phyloP scores from a whole-genome alignment of 2,113 vertebrate species.

The Pontoporia blainvillei region DNA sequence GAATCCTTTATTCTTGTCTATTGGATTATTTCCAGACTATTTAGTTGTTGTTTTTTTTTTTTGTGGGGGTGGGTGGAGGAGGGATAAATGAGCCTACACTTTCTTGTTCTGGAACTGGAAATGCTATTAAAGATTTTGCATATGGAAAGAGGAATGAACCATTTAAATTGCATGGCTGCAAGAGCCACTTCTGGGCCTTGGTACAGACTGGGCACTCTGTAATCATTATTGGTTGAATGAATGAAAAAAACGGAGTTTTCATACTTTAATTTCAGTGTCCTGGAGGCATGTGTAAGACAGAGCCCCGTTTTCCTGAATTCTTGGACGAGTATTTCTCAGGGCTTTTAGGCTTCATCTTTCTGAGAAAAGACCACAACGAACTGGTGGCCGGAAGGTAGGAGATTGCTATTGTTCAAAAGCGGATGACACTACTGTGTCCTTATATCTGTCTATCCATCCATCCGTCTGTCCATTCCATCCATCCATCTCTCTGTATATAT shows the following conservation, averaged over 20 bases:
- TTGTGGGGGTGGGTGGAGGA: neutral
- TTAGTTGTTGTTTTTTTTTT: neutral
- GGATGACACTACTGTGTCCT: fast-evolving
- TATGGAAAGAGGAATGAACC: neutral
- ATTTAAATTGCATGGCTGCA: neutral
- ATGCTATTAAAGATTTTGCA: neutral
- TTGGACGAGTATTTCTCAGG: neutral
- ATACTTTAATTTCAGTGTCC: neutral
- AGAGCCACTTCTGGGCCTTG: neutral
- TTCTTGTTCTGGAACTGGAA: neutral
- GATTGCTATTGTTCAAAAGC: neutral
- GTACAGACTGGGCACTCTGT: neutral
- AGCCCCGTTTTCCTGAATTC: neutral
- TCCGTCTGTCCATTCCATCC: too few relatives aligned
- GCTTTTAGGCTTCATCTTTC: neutral
- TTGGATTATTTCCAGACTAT: neutral
- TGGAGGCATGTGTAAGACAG: neutral
- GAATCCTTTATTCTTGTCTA: neutral
- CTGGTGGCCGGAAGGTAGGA: neutral
- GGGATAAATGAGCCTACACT: neutral
- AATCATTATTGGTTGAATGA: neutral
- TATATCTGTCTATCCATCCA: neutral
- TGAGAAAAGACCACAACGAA: neutral
- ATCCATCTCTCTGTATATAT: neutral
- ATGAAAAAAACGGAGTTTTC: neutral